Conservation (phyloP, 1,140 invertebrate species). For the Drosophila bocki region DNA sequence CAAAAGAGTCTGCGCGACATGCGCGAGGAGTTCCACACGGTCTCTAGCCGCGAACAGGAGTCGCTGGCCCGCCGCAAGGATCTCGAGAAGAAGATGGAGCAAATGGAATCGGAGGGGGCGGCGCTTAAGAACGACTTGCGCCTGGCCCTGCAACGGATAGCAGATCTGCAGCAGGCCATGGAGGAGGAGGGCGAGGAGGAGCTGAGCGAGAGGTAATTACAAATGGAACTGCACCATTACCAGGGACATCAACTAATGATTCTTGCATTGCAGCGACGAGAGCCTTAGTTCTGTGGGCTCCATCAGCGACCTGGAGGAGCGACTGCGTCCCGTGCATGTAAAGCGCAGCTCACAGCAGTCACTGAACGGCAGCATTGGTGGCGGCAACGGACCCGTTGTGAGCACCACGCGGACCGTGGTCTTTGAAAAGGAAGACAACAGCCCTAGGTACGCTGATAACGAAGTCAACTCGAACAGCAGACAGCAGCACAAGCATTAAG, state of each 20-base stretch:
- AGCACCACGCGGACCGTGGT: conserved; percentile 77
- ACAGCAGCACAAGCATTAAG: conserved; percentile 77
- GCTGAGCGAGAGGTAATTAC: conserved; percentile 87
- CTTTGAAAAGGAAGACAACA: conserved; percentile 83
- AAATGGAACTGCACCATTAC: neutral
- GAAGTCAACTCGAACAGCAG: conserved; percentile 78
- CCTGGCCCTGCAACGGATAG: conserved; percentile 92
- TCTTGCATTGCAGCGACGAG: conserved; percentile 65
- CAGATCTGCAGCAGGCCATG: conserved; percentile 94
- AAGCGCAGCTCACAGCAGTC: conserved; percentile 75
- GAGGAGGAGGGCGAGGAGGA: conserved; percentile 91
- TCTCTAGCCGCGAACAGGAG: conserved; percentile 90
- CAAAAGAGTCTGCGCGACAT: conserved; percentile 90
- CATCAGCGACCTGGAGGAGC: conserved; percentile 78
- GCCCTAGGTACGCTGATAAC: conserved; percentile 83
- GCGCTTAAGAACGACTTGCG: conserved; percentile 90
- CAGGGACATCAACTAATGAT: neutral
- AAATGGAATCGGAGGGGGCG: conserved; percentile 88
- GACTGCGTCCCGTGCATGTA: conserved; percentile 74
- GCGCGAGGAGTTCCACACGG: conserved; percentile 89
- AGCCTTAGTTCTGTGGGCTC: conserved; percentile 79
- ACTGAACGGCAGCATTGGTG: conserved; percentile 55
- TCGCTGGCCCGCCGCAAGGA: conserved; percentile 89
- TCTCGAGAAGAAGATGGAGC: conserved; percentile 89
- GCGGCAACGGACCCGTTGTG: conserved; percentile 22